A percentile compares a stretch with the other conserved stretches of the same genome.
phyloP scores from a whole-genome alignment of 2,888 invertebrate genomes.

The Acanthopleura granulata region DNA sequence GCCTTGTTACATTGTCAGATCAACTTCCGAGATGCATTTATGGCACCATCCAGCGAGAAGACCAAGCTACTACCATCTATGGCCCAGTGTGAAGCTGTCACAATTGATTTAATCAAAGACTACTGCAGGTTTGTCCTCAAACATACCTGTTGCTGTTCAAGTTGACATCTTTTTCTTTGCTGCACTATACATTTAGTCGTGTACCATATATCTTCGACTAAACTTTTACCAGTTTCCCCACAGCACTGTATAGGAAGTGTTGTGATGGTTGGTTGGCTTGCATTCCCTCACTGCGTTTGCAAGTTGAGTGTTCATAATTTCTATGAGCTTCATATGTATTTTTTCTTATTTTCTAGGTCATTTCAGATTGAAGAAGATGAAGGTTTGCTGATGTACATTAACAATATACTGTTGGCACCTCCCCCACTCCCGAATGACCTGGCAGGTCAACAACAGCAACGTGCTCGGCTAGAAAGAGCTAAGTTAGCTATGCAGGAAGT shows the following conservation, averaged over 20 bases:
- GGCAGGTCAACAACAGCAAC: not conserved
- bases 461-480: not conserved
- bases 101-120: slow-evolving; percentile 43
- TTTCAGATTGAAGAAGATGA: slow-evolving; percentile 50
- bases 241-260: too few species aligned
- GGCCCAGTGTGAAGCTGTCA: slow-evolving; percentile 42
- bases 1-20: slow-evolving; percentile 37
- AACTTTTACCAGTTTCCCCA: too few species aligned
- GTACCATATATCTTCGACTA: too few species aligned
- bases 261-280: too few species aligned
- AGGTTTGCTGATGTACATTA: slow-evolving; percentile 49
- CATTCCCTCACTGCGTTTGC: too few species aligned
- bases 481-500: slow-evolving; percentile 9
- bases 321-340: not conserved
- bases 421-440: slow-evolving; percentile 24
- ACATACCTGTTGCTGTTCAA: not conserved
- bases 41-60: slow-evolving; percentile 41
- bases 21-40: slow-evolving; percentile 47
- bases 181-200: too few species aligned
- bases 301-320: too few species aligned
- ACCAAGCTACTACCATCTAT: slow-evolving; percentile 44
- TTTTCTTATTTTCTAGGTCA: slow-evolving; percentile 35
- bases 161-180: too few species aligned
- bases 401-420: slow-evolving; percentile 41
- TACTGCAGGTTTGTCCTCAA: slow-evolving; percentile 46